Percentiles rank a stretch among this genome's conserved stretches.
These are phyloP conservation scores for Parapristionchus giblindavisi DNA, from an alignment of 2,888 invertebrate genomes.

Conservation along the genomic window DNA sequence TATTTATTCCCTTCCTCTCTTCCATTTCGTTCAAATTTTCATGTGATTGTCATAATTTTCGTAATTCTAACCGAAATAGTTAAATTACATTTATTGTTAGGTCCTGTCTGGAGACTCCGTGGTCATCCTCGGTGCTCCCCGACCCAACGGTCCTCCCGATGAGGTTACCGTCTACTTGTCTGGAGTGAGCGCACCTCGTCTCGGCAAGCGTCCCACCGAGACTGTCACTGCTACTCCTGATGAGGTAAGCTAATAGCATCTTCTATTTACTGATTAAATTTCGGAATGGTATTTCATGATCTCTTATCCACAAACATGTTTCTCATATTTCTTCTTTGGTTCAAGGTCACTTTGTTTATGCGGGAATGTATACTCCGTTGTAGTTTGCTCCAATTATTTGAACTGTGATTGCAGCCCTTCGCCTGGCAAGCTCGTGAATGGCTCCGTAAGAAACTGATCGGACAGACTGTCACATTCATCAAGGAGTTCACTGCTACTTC, in stretches of 20 bases:
- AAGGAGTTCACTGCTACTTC: conserved; percentile 83
- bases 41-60: neutral
- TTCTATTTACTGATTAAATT: neutral
- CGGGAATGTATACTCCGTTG: too few species aligned
- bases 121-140: conserved; percentile 82
- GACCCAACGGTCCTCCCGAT: conserved; percentile 80
- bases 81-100: too few species aligned
- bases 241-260: conserved; percentile 54
- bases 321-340: too few species aligned
- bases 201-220: conserved; percentile 81
- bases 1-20: neutral
- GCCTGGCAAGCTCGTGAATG: conserved; percentile 98
- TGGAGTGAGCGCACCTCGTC: conserved; percentile 89
- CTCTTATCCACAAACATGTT: too few species aligned
- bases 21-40: neutral
- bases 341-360: too few species aligned
- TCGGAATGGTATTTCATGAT: neutral
- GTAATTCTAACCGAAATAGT: neutral
- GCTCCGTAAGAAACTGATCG: conserved; percentile 86
- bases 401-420: conserved; percentile 81
- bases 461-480: conserved; percentile 81
- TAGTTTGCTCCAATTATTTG: too few species aligned
- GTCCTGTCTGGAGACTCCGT: conserved; percentile 95
- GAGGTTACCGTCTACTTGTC: conserved; percentile 91
- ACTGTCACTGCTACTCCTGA: conserved; percentile 65